Base-by-base conservation (phyloP, 1,140 invertebrate genomes). In the Lepidurus packardi region DNA sequence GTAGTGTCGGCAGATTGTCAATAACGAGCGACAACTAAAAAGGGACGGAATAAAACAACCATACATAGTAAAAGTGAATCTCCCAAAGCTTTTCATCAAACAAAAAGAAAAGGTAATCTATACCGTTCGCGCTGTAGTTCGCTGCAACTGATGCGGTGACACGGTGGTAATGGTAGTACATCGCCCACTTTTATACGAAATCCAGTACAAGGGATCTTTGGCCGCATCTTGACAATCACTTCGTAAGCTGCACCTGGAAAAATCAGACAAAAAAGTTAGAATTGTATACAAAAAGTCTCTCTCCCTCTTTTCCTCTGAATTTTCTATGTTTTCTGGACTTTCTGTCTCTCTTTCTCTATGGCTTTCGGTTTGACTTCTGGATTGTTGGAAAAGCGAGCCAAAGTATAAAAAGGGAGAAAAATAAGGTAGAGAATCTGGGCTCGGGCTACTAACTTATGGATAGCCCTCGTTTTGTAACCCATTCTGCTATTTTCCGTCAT, bases 101-200 rank as follows among this genome's bases (percentile, higher is more conserved):
- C 5, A 44, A 13, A 34, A 34, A 42, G 41, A 53, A 47, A 41
- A 16, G 8, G 11, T 25, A 7, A 8, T 80, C 78, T 82, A 84
- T 87, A 92, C 89, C 75, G 94, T 97, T 85, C 94, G 88, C 24
- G 94, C 93, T 6, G 95, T 98, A 1, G 95, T 97, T 82, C 94
- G 89, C 87, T 98, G 95, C 73, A 98, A 87, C 84, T 96, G 92
- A 85, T 93, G 91, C 3, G 97, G 96, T 77, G 91, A 91, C 2
- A 98, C 95, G 82, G 91, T 91, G 44, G 95, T 96, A 81, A 99
- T 98, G 47, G 94, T 96, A 0, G 96, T 98, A 85, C 97, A 99
- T 82, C 94, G 91, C 0, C 94, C 94, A 82, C 93, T 97, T 83
- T 94, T 95, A 85, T 98, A 98, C 13, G 94, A 94, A 80, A 98